These are phyloP conservation scores for Andrena trimmerana DNA, from an alignment of 2,888 invertebrate species.

Conservation along the genomic window DNA sequence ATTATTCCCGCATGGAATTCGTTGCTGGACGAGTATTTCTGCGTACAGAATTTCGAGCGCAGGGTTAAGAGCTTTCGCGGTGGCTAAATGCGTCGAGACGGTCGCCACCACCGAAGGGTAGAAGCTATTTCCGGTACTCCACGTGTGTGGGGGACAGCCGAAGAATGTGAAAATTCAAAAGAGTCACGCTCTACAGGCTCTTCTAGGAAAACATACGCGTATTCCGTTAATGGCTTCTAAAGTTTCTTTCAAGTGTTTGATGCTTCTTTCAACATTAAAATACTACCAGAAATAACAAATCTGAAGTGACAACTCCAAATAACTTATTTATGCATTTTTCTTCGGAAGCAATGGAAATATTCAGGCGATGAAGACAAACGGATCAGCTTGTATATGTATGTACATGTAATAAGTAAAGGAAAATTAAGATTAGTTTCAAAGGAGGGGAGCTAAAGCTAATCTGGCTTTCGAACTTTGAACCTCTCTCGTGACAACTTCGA, in stretches of 20 bases:
- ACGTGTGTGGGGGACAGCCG: slow-evolving; percentile 52
- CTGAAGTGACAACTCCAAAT: no score
- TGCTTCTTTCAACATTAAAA: no score
- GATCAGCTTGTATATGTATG: no score
- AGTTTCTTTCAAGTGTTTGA: background rate
- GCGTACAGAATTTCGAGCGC: slow-evolving; percentile 22
- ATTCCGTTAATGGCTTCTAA: background rate
- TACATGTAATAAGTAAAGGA: no score
- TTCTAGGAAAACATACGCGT: slow-evolving; percentile 25
- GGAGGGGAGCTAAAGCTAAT: no score
- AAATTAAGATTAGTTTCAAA: no score
- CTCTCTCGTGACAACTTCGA: no score
- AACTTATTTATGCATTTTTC: no score
- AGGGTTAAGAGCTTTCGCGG: slow-evolving; percentile 33
- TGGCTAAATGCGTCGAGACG: slow-evolving; percentile 43
- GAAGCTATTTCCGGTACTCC: slow-evolving; percentile 67
- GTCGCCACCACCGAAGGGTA: slow-evolving; percentile 31
- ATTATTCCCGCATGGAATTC: background rate
- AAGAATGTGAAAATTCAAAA: slow-evolving; percentile 67
- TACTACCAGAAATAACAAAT: no score
- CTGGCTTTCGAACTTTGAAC: no score
- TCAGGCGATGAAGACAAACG: no score
- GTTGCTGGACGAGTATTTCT: slow-evolving; percentile 2
- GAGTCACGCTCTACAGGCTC: slow-evolving; percentile 56
- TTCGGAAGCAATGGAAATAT: no score